Percentiles rank a stretch among this genome's conserved stretches.
These are phyloP conservation scores for Hydrotaea diabolus DNA, from an alignment of 2,888 invertebrate genomes.

Conservation along the genomic window DNA sequence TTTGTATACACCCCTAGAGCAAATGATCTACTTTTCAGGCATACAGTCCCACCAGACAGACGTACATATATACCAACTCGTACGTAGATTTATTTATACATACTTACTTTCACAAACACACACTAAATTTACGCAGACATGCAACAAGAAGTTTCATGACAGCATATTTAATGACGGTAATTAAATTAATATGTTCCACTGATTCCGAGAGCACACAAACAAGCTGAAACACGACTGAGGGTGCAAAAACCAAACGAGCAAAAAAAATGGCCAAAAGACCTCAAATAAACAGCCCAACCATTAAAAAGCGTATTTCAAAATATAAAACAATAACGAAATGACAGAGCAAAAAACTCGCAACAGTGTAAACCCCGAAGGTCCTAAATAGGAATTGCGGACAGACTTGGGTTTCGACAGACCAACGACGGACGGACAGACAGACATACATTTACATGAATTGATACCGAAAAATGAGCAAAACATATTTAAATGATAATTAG, in stretches of 20 bases:
- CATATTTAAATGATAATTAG: conserved; percentile 56
- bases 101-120: neutral
- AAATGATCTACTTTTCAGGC: conserved; percentile 10
- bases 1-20: neutral
- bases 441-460: conserved; percentile 4
- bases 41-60: too few species aligned
- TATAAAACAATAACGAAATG: neutral
- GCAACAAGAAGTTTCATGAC: conserved; percentile 55
- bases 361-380: conserved; percentile 19
- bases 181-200: conserved; percentile 74
- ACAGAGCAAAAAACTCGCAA: neutral
- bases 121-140: conserved; percentile 43
- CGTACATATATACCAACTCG: too few species aligned
- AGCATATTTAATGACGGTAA: conserved; percentile 74
- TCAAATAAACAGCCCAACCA: conserved; percentile 40
- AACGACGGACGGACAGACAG: neutral
- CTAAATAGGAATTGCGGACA: neutral
- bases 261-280: conserved; percentile 6
- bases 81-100: neutral
- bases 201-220: conserved; percentile 66
- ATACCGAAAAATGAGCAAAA: conserved; percentile 33
- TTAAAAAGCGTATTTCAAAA: conserved; percentile 39
- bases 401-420: too few species aligned
- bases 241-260: neutral
- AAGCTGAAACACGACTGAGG: neutral